These are phyloP conservation scores for Chelmon rostratus DNA, from an alignment of 2,797 vertebrate genomes.

Conservation along the genomic window DNA sequence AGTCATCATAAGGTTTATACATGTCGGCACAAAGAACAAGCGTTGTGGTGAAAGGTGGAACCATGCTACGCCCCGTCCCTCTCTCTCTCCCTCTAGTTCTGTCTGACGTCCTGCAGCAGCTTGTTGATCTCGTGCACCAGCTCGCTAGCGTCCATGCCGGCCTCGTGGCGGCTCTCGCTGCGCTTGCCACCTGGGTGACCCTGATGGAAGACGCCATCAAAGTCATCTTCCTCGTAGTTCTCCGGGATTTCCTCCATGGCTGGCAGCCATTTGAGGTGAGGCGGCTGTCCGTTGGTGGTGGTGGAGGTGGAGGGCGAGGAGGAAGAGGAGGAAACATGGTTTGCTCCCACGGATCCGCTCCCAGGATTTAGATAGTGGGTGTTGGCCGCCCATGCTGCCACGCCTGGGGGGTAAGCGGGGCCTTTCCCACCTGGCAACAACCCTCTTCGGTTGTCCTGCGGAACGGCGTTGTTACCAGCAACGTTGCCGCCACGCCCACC, in stretches of 20 bases:
- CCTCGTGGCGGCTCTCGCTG: constrained; percentile 90
- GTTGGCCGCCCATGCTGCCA: constrained; percentile 95
- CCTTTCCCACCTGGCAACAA: constrained; percentile 87
- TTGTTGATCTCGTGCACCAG: constrained; percentile 98
- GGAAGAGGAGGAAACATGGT: constrained; percentile 57
- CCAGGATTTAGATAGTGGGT: constrained; percentile 95
- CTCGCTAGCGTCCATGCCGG: constrained; percentile 93
- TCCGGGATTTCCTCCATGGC: constrained; percentile 99
- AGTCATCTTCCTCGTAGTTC: constrained; percentile 97
- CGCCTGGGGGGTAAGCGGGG: constrained; percentile 90
- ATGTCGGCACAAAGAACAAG: constrained; percentile 68
- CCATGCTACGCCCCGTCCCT: constrained; percentile 10
- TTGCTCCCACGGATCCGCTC: constrained; percentile 75
- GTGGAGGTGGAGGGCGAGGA: constrained; percentile 56
- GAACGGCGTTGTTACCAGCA: constrained; percentile 67
- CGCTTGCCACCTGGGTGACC: constrained; percentile 84
- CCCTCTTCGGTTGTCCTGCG: constrained; percentile 90
- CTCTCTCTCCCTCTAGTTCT: constrained; percentile 85
- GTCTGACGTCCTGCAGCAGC: constrained; percentile 94
- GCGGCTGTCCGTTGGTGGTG: constrained; percentile 82
- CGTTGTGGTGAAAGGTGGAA: constrained; percentile 52
- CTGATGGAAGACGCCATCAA: constrained; percentile 93
- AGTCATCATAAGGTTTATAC: constrained; percentile 51
- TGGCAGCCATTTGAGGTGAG: constrained; percentile 95
- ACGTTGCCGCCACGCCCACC: constrained; percentile 59